Base-by-base conservation (phyloP, 2,888 invertebrate species). In the Thymelicus lineola region DNA sequence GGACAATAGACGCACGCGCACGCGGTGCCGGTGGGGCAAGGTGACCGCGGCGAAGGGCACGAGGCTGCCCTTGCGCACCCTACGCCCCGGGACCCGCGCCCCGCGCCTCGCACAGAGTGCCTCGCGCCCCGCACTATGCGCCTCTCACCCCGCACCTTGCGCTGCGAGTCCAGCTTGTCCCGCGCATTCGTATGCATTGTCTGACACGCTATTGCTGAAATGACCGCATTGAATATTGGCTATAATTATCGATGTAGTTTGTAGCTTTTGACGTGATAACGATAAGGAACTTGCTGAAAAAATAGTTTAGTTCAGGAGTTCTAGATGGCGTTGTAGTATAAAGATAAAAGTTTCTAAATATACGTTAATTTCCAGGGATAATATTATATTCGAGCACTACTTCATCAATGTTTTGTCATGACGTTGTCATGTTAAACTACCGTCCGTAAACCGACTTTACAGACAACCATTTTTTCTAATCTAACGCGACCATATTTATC, bases 21-120 rank as follows among this genome's bases (percentile, higher is more conserved):
- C 85, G 20, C 66, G 61, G 90, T 89, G 90, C 90, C 89, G 87
- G 89, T 81, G 66, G 48, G 59, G 83, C 89, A 92, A 92, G 92
- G 92, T 91, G 92, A 91, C 91, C 92, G 82, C 77, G 80, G 80
- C 85, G 89, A 93, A 93, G 93, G 93, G 93, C 93, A 92, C 88
- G 85, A 80, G 82, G 83, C 83, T 82, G 87, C 86, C 89, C 87
- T 88, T 87, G 86, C 83, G 83, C 86, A 83, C 87, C 85, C 86
- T 80, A 73, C 79, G 76, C 76, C 82, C 80, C 80, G 75, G 72
- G 76, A 76, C 80, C 70, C 77, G 74, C 75, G 79, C 76, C 79
- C 77, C 77, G 68, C 62, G 63, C 66, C 71, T 75, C 70, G 80
- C 81, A 38, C 57, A 66, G 59, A 45, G 15, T 38, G 68, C 63